Conservation (phyloP, 2,113 vertebrate genomes). For the Corvus moneduloides region DNA sequence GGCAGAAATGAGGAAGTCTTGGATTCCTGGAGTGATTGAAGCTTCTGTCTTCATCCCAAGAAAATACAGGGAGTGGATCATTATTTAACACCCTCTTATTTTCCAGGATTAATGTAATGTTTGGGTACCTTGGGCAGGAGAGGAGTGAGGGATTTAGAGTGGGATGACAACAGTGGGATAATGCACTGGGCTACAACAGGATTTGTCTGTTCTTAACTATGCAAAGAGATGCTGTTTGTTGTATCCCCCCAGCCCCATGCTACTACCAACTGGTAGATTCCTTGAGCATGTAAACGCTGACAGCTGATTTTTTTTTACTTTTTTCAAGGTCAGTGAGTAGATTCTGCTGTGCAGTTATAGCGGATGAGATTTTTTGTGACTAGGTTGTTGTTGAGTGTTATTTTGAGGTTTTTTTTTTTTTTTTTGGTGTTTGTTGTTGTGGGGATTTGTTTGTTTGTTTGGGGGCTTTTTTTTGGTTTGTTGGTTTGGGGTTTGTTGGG, state of each 20-base stretch:
- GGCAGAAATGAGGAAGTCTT: neutral
- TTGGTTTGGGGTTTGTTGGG: fast-evolving
- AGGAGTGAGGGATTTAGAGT: neutral
- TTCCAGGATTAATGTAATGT: neutral
- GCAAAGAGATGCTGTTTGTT: neutral
- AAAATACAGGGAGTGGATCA: neutral
- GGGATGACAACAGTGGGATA: neutral
- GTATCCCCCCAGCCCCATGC: neutral
- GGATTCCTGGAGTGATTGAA: neutral
- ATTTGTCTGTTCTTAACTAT: neutral
- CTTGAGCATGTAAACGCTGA: neutral
- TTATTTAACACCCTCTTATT: neutral
- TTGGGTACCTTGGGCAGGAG: neutral
- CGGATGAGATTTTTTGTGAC: neutral
- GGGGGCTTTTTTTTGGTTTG: neutral
- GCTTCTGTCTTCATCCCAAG: neutral
- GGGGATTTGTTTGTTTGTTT: neutral
- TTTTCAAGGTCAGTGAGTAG: neutral
- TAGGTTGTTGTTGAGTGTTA: neutral
- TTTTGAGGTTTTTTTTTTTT: neutral
- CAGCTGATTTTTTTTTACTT: neutral
- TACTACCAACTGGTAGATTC: neutral
- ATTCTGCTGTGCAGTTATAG: neutral
- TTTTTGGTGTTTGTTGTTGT: neutral
- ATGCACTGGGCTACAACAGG: neutral